Evolutionary conservation across 2,888 invertebrate genomes (phyloP).

Genomic region (Blastobasis lacticolella): DNA sequence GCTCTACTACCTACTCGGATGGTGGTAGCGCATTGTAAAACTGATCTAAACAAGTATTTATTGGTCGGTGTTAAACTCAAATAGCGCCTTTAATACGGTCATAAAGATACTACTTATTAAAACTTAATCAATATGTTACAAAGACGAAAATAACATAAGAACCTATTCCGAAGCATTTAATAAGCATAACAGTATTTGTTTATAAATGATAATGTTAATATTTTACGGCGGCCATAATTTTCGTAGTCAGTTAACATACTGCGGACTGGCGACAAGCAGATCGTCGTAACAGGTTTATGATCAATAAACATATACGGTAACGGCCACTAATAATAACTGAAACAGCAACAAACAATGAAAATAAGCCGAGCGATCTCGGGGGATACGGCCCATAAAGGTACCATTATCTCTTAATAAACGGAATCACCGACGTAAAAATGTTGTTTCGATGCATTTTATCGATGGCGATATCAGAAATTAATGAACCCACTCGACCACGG

Average conservation of each 20-base stretch:
- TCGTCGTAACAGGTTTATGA: constrained; percentile 62
- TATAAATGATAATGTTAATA: constrained; percentile 59
- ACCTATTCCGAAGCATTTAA: no score
- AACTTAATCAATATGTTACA: no score
- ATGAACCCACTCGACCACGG: constrained; percentile 46
- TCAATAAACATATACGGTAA: constrained; percentile 65
- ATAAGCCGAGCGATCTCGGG: constrained; percentile 51
- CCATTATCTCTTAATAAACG: constrained; percentile 71
- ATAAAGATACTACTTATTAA: no score
- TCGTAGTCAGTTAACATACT: constrained; percentile 61
- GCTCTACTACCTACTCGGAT: no score
- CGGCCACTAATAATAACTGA: constrained; percentile 70
- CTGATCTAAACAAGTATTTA: no score
- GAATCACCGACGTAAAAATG: constrained; percentile 58
- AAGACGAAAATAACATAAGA: no score
- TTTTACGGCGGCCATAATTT: constrained; percentile 58
- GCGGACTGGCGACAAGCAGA: constrained; percentile 61
- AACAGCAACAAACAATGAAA: constrained; percentile 69
- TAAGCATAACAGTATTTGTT: no score
- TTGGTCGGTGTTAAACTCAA: no score
- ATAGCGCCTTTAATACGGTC: no score
- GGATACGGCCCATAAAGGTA: constrained; percentile 65
- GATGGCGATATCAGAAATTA: constrained; percentile 41
- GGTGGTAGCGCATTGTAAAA: no score
- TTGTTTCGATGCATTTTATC: constrained; percentile 56